Base-by-base conservation (phyloP, 2,113 vertebrate species). In the Sakesphorus luctuosus region DNA sequence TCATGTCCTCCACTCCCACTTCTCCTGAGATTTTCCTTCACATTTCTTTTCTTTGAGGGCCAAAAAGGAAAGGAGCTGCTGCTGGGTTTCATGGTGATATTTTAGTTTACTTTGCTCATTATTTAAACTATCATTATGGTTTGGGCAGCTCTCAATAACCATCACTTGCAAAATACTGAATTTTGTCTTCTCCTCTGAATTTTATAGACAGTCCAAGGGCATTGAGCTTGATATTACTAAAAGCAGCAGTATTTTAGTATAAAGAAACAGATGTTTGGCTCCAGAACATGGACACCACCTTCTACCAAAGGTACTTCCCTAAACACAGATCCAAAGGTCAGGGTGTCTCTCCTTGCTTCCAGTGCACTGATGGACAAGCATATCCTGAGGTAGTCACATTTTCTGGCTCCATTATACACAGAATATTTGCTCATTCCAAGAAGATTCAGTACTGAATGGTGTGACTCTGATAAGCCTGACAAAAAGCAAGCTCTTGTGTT, bases 211-310 rank as follows among this genome's bases (percentile, higher is more conserved):
- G 38, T 87, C 65, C 73, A 62, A 73, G 76, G 86, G 38, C 77
- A 93, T 24, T 8, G 36, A 94, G 52, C 63, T 95, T 89, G 84
- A 85, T 68, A 72, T 25, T 78, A 65, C 84, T 87, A 92, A 94
- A 95, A 95, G 36, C 31, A 38, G 36, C 44, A 95, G 84, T n/a
- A 14, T 95, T 96, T 58, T 84, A 83, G 66, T 46, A 84, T 29
- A 90, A 95, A 87, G 65, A 88, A 97, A 95, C 96, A 92, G 80
- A 91, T 95, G 76, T 93, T 86, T 96, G 95, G 88, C 91, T 93
- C 75, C 73, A 43, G 79, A 91, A 83, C 33, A 31, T 53, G 76
- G 68, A 71, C 19, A 13, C 29, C 73, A 92, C 86, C 80, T 79
- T 87, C 75, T 76, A 66, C 90, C 61, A 96, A 91, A 77, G 53